These are phyloP conservation scores for Euphysa ruthae DNA, from an alignment of 30 jellyfish, hydroid and myxozoan genomes.

Conservation along the genomic window DNA sequence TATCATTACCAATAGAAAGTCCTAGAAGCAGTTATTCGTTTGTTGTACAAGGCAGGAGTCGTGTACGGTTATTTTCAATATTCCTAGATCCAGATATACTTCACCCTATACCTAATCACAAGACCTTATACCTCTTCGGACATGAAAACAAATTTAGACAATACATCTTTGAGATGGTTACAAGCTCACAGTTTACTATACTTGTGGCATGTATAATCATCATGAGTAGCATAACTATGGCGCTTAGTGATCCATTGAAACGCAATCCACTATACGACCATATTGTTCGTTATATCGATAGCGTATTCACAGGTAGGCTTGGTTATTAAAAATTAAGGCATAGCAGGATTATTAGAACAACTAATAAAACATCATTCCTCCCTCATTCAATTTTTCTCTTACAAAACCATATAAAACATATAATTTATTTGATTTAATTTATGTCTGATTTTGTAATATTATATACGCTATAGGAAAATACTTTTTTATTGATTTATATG, in stretches of 20 bases:
- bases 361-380: too few relatives aligned
- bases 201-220: constrained; percentile 29
- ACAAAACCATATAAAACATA: too few relatives aligned
- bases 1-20: too few relatives aligned
- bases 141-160: constrained; percentile 39
- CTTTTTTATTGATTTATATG: too few relatives aligned
- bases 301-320: constrained; percentile 70
- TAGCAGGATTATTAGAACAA: too few relatives aligned
- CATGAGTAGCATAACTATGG: constrained; percentile 52
- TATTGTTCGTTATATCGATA: constrained; percentile 29
- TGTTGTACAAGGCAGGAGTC: too few relatives aligned
- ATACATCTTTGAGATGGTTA: constrained; percentile 23
- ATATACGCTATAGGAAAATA: too few relatives aligned
- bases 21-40: too few relatives aligned
- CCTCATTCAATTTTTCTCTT: too few relatives aligned
- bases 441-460: too few relatives aligned
- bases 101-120: constrained; percentile 51
- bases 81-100: constrained; percentile 23
- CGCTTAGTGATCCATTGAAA: constrained; percentile 60
- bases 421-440: too few relatives aligned
- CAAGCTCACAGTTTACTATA: constrained; percentile 25
- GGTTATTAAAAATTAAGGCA: too few relatives aligned
- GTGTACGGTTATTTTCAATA: constrained; percentile 10
- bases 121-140: constrained; percentile 45
- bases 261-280: not conserved